phyloP scores from a whole-genome alignment of 2,888 invertebrate species.

The Tetheella fluctuosa region DNA sequence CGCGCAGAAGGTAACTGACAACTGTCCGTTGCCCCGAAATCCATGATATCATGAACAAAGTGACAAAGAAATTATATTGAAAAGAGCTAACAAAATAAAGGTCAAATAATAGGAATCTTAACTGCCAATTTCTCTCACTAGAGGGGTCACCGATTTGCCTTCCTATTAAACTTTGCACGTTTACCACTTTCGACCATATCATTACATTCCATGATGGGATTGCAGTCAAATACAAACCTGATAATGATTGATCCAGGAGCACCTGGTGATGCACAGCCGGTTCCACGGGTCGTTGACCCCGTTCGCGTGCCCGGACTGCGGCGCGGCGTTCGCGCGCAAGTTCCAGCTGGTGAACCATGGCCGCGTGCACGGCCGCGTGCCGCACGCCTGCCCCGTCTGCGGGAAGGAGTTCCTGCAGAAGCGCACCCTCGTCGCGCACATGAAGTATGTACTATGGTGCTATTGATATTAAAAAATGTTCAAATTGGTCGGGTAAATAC shows the following conservation, averaged over 20 bases:
- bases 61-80: too few relatives aligned
- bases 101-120: too few relatives aligned
- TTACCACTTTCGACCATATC: too few relatives aligned
- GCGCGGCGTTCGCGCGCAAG: constrained; percentile 92
- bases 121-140: too few relatives aligned
- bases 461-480: too few relatives aligned
- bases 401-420: constrained; percentile 94
- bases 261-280: constrained; percentile 93
- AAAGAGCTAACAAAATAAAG: too few relatives aligned
- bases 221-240: not conserved
- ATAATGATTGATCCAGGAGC: too few relatives aligned
- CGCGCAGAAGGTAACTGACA: constrained; percentile 64
- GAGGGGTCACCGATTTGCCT: too few relatives aligned
- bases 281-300: constrained; percentile 98
- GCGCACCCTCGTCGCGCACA: constrained; percentile 91
- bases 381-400: constrained; percentile 92
- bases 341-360: constrained; percentile 94
- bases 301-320: constrained; percentile 96
- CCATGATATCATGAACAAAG: too few relatives aligned
- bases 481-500: too few relatives aligned
- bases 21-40: not conserved
- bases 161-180: too few relatives aligned
- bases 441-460: constrained; percentile 85
- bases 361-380: constrained; percentile 90
- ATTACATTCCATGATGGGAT: too few relatives aligned